Base-by-base conservation (phyloP, 2,888 invertebrate genomes). In the Neoascia interrupta region DNA sequence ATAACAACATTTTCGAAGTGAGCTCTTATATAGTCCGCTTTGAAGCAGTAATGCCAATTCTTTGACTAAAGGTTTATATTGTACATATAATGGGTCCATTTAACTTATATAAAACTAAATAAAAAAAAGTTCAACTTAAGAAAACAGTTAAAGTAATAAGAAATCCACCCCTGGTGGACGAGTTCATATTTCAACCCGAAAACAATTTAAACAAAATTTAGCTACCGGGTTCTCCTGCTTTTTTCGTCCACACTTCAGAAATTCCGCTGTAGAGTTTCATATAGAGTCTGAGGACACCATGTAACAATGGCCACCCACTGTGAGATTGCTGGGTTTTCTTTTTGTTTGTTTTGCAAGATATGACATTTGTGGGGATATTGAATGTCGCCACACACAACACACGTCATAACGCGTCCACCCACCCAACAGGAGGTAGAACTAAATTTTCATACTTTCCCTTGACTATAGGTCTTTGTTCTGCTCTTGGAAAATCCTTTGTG, bases 281-380 rank as follows among this genome's bases (percentile, higher is more conserved):
- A 31, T 58, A 45, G 36, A 36, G 6, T 23, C 43, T 28, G n/a
- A n/a, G n/a, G n/a, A n/a, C n/a, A 21, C 10, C 11, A 45, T 51
- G 28, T 70, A 58, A 72, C 37, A 60, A 60, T 64, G 60, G 41
- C 28, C 66, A 64, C 76, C 76, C 64, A 56, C 76, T 72, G 76
- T 61, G 76, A 64, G n/a, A 60, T 60, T 72, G 72, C 49, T 56
- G 54, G 21, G n/a, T 18, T 56, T 41, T 43, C 18, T 34, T 36
- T 36, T 49, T 54, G 15, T 37, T 28, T 15, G 6, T 5, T 10
- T 47, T n/a, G 8, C 23, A 36, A 37, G 37, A 54, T 43, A 53
- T 74, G 39, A 41, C 61, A 49, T 36, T 31, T 18, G 45, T 2
- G 43, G 36, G n/a, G 39, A 51, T 47, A 70, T 54, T 41, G 53